Conservation (phyloP, 2,888 invertebrate species). For the Sipha maydis region DNA sequence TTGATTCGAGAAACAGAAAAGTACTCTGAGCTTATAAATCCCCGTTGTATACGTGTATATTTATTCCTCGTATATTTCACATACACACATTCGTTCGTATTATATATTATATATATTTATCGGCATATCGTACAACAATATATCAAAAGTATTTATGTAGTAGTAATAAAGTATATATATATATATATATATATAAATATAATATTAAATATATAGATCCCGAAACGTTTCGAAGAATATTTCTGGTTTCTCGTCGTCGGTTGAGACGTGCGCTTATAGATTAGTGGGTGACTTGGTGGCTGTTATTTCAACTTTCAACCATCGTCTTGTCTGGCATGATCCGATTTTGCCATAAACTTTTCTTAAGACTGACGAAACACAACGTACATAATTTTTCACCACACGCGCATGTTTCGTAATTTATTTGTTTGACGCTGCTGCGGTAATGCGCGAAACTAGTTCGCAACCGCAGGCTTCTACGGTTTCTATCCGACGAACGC, state of each 20-base stretch:
- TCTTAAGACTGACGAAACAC: too few relatives aligned
- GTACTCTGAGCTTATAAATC: background rate
- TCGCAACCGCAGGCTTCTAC: too few relatives aligned
- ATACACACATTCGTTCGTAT: too few relatives aligned
- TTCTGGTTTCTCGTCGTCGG: background rate
- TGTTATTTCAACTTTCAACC: background rate
- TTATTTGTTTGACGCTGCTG: too few relatives aligned
- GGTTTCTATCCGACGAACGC: too few relatives aligned
- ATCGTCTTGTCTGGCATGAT: background rate
- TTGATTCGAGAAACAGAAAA: conserved; percentile 3
- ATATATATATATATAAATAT: too few relatives aligned
- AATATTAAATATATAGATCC: background rate
- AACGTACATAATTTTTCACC: too few relatives aligned
- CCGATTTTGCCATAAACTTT: too few relatives aligned
- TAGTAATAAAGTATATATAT: too few relatives aligned
- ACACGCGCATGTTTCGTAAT: too few relatives aligned
- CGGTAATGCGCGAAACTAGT: too few relatives aligned
- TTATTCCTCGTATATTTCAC: background rate
- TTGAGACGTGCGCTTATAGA: background rate
- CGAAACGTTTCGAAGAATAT: background rate
- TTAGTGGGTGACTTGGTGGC: background rate
- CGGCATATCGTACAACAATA: background rate
- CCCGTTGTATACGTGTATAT: background rate
- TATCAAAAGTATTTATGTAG: background rate
- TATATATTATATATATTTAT: background rate